Conservation (phyloP, 2,888 invertebrate genomes). For the Cerceris rybyensis region DNA sequence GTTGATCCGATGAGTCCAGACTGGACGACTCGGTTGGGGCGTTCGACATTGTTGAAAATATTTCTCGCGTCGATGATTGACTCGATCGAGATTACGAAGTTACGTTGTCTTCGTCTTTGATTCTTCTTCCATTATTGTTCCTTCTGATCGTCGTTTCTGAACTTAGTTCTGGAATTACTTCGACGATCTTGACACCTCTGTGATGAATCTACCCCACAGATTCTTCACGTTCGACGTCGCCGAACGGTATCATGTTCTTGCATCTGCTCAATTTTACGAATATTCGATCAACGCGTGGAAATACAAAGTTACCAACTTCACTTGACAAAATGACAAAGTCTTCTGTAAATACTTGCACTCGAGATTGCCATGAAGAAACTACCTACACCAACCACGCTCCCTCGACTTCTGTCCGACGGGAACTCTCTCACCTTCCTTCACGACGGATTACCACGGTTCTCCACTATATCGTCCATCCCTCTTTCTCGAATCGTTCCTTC, state of each 20-base stretch:
- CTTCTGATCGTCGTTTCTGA: not conserved
- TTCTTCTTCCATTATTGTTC: not conserved
- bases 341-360: not conserved
- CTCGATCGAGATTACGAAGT: not conserved
- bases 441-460: constrained; percentile 19
- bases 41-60: constrained; percentile 62
- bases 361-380: not conserved
- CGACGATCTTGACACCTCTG: not conserved
- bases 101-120: not conserved
- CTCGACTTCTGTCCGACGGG: constrained; percentile 52
- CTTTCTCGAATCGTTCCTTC: constrained; percentile 5
- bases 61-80: not conserved
- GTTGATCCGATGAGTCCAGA: constrained; percentile 57
- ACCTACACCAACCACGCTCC: constrained; percentile 26
- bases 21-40: constrained; percentile 64
- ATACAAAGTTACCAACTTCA: not conserved
- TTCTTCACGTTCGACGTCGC: constrained; percentile 17
- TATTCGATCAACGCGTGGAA: no score
- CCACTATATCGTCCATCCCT: constrained; percentile 18
- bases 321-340: not conserved
- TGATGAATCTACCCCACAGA: constrained; percentile 37
- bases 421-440: constrained; percentile 35
- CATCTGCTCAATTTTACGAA: no score
- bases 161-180: not conserved
- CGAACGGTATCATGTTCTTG: not conserved